Evolutionary conservation across 2,888 invertebrate species (phyloP).

Genomic region (Morinoia aosen): DNA sequence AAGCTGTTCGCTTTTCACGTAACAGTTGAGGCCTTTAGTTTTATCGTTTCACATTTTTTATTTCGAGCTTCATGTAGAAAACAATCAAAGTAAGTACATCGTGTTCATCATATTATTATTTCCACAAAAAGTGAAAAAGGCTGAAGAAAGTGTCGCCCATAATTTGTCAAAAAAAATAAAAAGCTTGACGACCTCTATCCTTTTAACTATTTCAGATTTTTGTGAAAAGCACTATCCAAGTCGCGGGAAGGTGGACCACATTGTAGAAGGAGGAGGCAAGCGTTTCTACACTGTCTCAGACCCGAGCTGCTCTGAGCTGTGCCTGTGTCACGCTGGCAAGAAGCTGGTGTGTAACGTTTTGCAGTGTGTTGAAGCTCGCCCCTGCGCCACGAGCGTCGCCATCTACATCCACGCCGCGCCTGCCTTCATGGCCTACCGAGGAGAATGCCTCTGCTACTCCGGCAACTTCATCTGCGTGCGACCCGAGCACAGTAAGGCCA

Average conservation of each 20-base stretch:
- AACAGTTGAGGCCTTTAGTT: background rate
- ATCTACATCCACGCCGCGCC: slow-evolving; percentile 68
- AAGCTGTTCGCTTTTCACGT: background rate
- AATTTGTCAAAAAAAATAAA: background rate
- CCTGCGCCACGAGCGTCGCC: slow-evolving; percentile 68
- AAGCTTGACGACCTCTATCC: background rate
- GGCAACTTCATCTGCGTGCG: slow-evolving; percentile 69
- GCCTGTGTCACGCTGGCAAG: slow-evolving; percentile 84
- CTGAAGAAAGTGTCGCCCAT: background rate
- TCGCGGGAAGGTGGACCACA: slow-evolving; percentile 56
- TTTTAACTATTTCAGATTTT: slow-evolving; percentile 56
- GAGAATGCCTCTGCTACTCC: slow-evolving; percentile 69
- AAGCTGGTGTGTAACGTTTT: slow-evolving; percentile 87
- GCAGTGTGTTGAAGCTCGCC: slow-evolving; percentile 80
- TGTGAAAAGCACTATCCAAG: slow-evolving; percentile 59
- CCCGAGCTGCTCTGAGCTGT: slow-evolving; percentile 87
- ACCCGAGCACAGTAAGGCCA: slow-evolving; percentile 65
- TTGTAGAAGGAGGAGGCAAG: slow-evolving; percentile 64
- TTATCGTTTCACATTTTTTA: background rate
- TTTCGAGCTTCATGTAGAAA: background rate
- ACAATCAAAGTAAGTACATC: background rate
- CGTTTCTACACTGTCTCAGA: slow-evolving; percentile 62
- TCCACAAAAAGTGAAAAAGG: background rate
- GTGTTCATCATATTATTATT: background rate
- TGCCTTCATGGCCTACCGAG: slow-evolving; percentile 68